These are phyloP conservation scores for Stratiomys singularior DNA, from an alignment of 2,888 invertebrate genomes.

Conservation along the genomic window DNA sequence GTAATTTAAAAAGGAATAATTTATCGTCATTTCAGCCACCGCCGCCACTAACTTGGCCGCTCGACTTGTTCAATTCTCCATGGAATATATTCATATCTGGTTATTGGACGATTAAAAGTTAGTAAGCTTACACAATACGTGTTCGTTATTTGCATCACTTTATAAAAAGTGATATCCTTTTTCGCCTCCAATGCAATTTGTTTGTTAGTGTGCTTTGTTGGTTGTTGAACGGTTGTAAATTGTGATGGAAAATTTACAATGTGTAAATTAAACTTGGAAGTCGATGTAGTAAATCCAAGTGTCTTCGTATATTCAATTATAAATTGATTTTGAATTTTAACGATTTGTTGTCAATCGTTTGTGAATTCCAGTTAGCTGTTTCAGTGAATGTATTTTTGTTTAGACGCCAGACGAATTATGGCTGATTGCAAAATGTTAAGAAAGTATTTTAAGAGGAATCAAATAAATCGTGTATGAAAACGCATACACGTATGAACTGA, in stretches of 20 bases:
- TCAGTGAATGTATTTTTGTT: background rate
- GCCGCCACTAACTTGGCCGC: no score
- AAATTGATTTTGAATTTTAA: conserved; percentile 32
- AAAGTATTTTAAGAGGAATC: no score
- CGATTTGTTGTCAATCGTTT: conserved; percentile 39
- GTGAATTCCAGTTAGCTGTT: conserved; percentile 9
- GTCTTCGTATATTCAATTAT: conserved; percentile 44
- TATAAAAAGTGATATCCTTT: conserved; percentile 27
- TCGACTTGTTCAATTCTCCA: background rate
- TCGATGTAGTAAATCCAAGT: conserved; percentile 48
- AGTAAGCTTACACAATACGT: background rate
- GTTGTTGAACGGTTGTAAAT: conserved; percentile 2
- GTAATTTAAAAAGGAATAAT: conserved; percentile 50
- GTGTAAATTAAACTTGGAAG: conserved; percentile 21
- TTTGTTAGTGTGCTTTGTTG: background rate
- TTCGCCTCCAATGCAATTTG: background rate
- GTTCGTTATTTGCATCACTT: background rate
- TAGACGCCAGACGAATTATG: background rate
- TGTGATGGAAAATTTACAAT: conserved; percentile 18
- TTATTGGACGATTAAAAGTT: background rate
- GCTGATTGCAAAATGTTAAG: no score
- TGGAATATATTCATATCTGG: background rate
- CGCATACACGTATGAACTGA: no score
- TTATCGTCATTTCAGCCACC: conserved; percentile 46
- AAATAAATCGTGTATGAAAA: no score